Base-by-base conservation (phyloP, 2,797 vertebrate genomes). In the Cyclura pinguis region DNA sequence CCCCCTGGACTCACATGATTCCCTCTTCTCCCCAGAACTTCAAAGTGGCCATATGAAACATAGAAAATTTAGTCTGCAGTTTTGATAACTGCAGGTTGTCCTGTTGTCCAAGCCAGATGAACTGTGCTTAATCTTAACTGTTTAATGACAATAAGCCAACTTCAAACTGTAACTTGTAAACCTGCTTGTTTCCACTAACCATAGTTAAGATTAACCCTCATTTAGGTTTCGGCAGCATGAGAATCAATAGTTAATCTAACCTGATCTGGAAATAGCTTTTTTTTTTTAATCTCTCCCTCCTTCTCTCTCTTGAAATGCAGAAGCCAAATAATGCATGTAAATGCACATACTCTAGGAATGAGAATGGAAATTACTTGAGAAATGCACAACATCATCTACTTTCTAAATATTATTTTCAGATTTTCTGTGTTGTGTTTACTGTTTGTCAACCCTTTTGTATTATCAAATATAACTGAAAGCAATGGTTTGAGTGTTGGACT, bases 191-290 rank as follows among this genome's bases (percentile, higher is more conserved):
- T 64, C 62, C 4, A 24, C 62, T 29, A 67, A 29, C 64, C 27
- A 67, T 67, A 27, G 62, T 67, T 67, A 67, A 9, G 24, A 67
- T 27, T 67, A 27, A 24, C 7, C 24, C 2, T 67, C 7, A 67
- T 67, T 67, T 27, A 67, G 24, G 24, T 67, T 67, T 67, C 7
- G 9, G 24, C 64, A 67, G 27, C 24, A 67, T 29, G 64, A 67
- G 6, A 67, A 27, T 27, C 64, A 67, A 20, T 77, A 20, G 22
- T 42, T 42, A 77, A 47, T 22, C 38, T 24, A 77, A 77, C 80
- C 32, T 38, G 47, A 89, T 78, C 94, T 84, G n/a, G n/a, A 90
- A 50, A 94, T 55, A 32, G 85, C 84, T 9, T 35, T 80, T 88
- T 80, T 88, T 32, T 62, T 62, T 42, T 42, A 42, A 42, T 12